Conservation (phyloP, 2,888 invertebrate species). For the Plusia festucae region DNA sequence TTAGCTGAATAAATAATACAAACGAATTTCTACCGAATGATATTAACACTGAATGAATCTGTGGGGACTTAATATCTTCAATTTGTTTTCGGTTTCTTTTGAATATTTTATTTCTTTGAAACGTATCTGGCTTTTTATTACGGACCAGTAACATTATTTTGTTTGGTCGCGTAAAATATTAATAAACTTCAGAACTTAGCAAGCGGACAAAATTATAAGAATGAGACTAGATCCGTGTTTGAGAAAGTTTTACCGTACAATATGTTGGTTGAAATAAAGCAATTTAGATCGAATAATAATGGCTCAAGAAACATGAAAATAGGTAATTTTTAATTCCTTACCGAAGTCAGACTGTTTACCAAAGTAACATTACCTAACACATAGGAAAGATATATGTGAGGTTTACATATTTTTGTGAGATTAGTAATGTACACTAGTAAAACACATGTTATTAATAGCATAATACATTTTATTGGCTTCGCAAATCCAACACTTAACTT, state of each 20-base stretch:
- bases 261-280: background rate
- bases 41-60: slow-evolving; percentile 60
- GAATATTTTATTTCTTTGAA: slow-evolving; percentile 49
- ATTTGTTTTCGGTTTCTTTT: slow-evolving; percentile 54
- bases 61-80: slow-evolving; percentile 53
- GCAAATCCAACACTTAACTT: background rate
- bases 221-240: slow-evolving; percentile 8
- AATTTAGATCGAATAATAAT: no score
- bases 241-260: background rate
- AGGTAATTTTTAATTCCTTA: no score
- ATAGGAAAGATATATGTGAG: no score
- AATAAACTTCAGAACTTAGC: slow-evolving; percentile 1
- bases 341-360: no score
- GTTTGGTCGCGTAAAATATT: background rate
- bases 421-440: no score
- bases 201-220: slow-evolving; percentile 22
- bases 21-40: slow-evolving; percentile 51
- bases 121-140: slow-evolving; percentile 42
- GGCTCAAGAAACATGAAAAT: no score
- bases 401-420: no score
- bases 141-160: slow-evolving; percentile 38
- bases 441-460: no score
- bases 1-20: slow-evolving; percentile 58
- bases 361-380: no score
- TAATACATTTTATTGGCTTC: background rate